phyloP scores from a whole-genome alignment of 2,888 invertebrate genomes.

The Rosalia funebris region DNA sequence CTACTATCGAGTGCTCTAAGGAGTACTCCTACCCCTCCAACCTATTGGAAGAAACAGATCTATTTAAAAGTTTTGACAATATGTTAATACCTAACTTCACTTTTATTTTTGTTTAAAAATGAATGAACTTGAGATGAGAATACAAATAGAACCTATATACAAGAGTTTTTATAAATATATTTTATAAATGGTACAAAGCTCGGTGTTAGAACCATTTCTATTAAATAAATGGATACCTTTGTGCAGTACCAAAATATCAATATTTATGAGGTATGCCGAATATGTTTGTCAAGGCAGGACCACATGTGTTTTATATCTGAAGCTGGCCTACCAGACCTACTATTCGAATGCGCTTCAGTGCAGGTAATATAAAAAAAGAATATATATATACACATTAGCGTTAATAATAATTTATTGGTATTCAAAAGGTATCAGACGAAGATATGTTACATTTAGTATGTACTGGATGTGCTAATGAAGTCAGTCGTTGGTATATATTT shows the following conservation, averaged over 20 bases:
- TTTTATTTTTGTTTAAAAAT: no score
- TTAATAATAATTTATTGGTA: not conserved
- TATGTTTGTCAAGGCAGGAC: not conserved
- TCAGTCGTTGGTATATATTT: constrained; percentile 12
- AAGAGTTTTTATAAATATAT: no score
- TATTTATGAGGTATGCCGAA: constrained; percentile 7
- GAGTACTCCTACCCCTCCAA: no score
- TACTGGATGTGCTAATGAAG: constrained; percentile 7
- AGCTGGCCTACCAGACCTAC: constrained; percentile 7
- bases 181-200: no score
- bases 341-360: constrained; percentile 1
- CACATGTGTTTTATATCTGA: constrained; percentile 11
- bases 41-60: no score
- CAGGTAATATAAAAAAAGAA: not conserved
- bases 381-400: not conserved
- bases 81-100: no score
- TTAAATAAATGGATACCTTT: constrained; percentile 1
- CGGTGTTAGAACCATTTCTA: not conserved
- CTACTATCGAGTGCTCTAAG: no score
- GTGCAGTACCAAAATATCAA: constrained; percentile 1
- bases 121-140: no score
- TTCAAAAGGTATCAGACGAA: constrained; percentile 1
- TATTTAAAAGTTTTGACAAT: no score
- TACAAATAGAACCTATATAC: no score
- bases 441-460: constrained; percentile 5